phyloP scores from a whole-genome alignment of 2,797 vertebrate species.

The Hybognathus amarus region DNA sequence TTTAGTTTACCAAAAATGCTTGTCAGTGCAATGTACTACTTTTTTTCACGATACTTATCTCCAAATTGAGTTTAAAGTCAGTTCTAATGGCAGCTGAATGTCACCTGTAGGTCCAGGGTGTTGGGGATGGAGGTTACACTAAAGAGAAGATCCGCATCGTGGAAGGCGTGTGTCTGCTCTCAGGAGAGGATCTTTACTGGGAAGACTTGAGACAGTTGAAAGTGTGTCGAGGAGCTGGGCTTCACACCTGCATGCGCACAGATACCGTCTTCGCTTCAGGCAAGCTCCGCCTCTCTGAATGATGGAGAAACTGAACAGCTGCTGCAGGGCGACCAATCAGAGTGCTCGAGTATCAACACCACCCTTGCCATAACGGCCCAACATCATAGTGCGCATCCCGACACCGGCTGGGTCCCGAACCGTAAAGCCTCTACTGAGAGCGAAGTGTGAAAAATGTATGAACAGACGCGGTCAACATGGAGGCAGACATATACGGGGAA shows the following conservation, averaged over 20 bases:
- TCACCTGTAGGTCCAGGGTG: constrained; percentile 72
- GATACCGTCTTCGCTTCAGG: constrained; percentile 96
- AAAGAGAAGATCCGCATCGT: constrained; percentile 99
- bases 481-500: not conserved
- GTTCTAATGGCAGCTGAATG: not conserved
- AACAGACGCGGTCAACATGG: constrained; percentile 39
- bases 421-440: constrained; percentile 94
- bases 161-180: constrained; percentile 95
- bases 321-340: constrained; percentile 93
- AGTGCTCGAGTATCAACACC: constrained; percentile 92
- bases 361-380: constrained; percentile 82
- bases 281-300: constrained; percentile 93
- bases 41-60: not conserved
- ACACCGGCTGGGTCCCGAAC: constrained; percentile 92
- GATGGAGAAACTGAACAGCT: constrained; percentile 97
- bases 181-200: constrained; percentile 92
- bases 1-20: not conserved
- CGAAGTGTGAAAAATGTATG: constrained; percentile 82
- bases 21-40: not conserved
- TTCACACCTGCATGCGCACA: constrained; percentile 95
- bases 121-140: constrained; percentile 88
- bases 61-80: not conserved
- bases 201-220: constrained; percentile 96
- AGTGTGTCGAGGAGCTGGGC: constrained; percentile 88
- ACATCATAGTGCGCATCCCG: constrained; percentile 85